Base-by-base conservation (phyloP, 1,140 invertebrate species). In the Megalonaias nervosa region DNA sequence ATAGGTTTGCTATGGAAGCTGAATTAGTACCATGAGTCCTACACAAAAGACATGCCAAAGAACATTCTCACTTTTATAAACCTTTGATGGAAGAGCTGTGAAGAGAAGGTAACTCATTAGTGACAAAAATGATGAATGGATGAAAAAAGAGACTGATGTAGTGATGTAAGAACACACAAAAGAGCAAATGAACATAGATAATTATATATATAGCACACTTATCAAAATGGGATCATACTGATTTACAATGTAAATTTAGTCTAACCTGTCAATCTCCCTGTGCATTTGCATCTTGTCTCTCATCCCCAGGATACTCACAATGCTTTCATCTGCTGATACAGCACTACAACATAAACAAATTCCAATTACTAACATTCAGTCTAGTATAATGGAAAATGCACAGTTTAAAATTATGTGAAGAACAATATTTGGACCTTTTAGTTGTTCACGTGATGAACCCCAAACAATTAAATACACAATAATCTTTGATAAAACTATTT, bases 251-350 rank as follows among this genome's bases (percentile, higher is more conserved):
- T 31, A 48, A 77, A 17, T 58, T 16, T 58, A 6, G 19, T 75
- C 83, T 76, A 83, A 89, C 87, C 85, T 87, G 81, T 90, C 88
- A 64, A 90, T 82, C 74, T 89, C 87, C 72, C 89, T 75, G 72
- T 83, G 82, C 75, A 86, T 87, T 67, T 84, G 82, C 6, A 89
- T 82, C 70, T 85, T 87, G 70, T 89, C 88, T 71, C 87, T 88
- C 72, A 86, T 72, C 4, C 83, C 72, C 19, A 89, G 74, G 38
- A 89, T 81, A 31, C 79, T 76, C 31, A 90, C 84, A 65, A 90
- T 85, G 64, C 87, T 89, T 19, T 89, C 88, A 74, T 87, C 84
- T 61, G 82, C 82, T 21, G 64, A 82, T 67, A 88, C 79, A n/a
- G 81, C 65, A 67, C 88, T 89, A 80, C 13, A 80, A 72, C 60